A percentile compares a stretch with the other conserved stretches of the same genome.
Evolutionary conservation across 2,797 vertebrate genomes (phyloP).

Genomic region (Tragelaphus oryx): DNA sequence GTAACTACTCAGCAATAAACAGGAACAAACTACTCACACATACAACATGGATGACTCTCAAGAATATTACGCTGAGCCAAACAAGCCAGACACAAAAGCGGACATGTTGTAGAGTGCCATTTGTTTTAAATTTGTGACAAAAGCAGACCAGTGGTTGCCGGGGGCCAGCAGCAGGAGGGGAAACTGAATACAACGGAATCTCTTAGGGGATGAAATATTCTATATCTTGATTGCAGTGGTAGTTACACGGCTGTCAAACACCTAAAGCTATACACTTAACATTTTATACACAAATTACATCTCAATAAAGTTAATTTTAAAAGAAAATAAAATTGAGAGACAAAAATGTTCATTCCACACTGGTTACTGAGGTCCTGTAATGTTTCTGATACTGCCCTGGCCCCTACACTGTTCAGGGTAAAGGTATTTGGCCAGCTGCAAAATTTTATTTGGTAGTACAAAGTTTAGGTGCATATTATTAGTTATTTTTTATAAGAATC

Average conservation of each 20-base stretch:
- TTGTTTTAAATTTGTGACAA: neutral
- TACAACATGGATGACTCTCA: neutral
- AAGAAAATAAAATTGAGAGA: neutral
- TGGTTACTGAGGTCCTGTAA: neutral
- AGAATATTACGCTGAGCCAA: neutral
- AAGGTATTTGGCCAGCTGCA: neutral
- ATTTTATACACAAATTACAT: neutral
- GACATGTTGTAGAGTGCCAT: neutral
- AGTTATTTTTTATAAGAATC: neutral
- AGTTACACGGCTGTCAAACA: neutral
- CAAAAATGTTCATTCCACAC: neutral
- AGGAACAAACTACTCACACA: neutral
- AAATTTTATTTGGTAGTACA: neutral
- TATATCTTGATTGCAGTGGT: neutral
- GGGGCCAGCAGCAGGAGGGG: neutral
- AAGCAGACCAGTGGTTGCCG: neutral
- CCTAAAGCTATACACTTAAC: neutral
- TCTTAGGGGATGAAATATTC: neutral
- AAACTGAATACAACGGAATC: neutral
- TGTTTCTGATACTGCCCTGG: neutral
- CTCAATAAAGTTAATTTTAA: neutral
- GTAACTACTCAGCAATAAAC: neutral
- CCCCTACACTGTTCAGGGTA: neutral
- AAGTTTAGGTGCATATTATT: neutral
- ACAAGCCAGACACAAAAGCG: neutral